A percentile compares a stretch with the other conserved stretches of the same genome.
These are phyloP conservation scores for Epirrhoe alternata DNA, from an alignment of 2,888 invertebrate species.

Conservation along the genomic window DNA sequence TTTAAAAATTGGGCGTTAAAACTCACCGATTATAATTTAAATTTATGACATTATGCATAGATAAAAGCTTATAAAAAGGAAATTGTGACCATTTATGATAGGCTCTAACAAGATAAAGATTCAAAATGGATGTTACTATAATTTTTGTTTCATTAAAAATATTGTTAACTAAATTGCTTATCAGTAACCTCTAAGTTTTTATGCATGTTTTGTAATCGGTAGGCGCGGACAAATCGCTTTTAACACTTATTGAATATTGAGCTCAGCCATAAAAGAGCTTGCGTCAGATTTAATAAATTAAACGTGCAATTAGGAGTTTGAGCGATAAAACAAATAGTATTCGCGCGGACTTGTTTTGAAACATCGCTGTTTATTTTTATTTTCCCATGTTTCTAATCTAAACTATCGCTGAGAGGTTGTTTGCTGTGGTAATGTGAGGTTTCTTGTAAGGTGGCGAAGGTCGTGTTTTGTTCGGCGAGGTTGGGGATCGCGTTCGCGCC, in stretches of 20 bases:
- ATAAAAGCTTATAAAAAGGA: constrained; percentile 68
- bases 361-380: constrained; percentile 62
- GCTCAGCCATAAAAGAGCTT: constrained; percentile 29
- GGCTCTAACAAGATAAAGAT: constrained; percentile 68
- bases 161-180: constrained; percentile 48
- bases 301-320: constrained; percentile 63
- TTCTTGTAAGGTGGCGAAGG: constrained; percentile 45
- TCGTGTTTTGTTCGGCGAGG: constrained; percentile 36
- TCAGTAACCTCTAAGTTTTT: constrained; percentile 50
- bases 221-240: constrained; percentile 33
- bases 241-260: constrained; percentile 33
- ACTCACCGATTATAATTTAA: constrained; percentile 79
- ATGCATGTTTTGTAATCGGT: constrained; percentile 38
- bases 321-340: constrained; percentile 81
- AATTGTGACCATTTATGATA: constrained; percentile 67
- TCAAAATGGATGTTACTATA: constrained; percentile 55
- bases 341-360: constrained; percentile 75
- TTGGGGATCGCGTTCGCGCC: constrained; percentile 61
- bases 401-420: constrained; percentile 42
- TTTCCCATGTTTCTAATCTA: constrained; percentile 77
- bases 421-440: constrained; percentile 46
- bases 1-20: constrained; percentile 81
- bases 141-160: constrained; percentile 56
- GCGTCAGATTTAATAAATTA: constrained; percentile 55
- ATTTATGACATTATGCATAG: constrained; percentile 76